phyloP scores from a whole-genome alignment of 1,140 invertebrate species.

The Maconellicoccus hirsutus region DNA sequence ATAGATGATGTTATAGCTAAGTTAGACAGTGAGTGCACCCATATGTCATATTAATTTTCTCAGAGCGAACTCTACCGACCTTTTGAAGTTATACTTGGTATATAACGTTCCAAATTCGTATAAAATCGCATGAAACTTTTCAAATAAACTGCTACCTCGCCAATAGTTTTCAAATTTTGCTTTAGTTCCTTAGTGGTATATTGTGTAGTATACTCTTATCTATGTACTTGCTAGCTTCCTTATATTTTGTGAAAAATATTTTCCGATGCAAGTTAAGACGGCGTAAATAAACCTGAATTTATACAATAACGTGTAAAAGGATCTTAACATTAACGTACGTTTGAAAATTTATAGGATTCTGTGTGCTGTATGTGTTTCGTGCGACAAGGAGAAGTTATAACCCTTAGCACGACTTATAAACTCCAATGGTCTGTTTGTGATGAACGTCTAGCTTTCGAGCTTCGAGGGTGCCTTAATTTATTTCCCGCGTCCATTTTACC shows the following conservation, averaged over 20 bases:
- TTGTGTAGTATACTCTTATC: not conserved
- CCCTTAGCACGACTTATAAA: conserved; percentile 3
- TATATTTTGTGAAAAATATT: not conserved
- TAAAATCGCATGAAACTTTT: not conserved
- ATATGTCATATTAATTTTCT: not conserved
- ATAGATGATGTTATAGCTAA: too few species aligned
- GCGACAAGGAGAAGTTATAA: conserved; percentile 1
- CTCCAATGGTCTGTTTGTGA: not conserved
- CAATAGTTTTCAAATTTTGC: not conserved
- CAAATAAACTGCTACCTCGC: not conserved
- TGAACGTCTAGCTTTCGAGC: not conserved
- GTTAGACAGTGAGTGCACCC: not conserved
- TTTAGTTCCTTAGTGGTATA: too few species aligned
- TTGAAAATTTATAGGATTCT: conserved; percentile 1
- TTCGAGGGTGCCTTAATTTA: conserved; percentile 8
- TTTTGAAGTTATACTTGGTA: not conserved
- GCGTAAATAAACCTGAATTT: conserved; percentile 9
- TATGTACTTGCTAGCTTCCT: not conserved
- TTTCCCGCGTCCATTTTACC: not conserved
- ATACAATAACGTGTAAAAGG: not conserved
- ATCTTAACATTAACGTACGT: conserved; percentile 4
- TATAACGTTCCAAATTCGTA: not conserved
- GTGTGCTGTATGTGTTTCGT: not conserved
- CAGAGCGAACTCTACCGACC: too few species aligned
- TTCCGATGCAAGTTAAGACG: not conserved